These are phyloP conservation scores for Tyria jacobaeae DNA, from an alignment of 2,888 invertebrate genomes.

Conservation along the genomic window DNA sequence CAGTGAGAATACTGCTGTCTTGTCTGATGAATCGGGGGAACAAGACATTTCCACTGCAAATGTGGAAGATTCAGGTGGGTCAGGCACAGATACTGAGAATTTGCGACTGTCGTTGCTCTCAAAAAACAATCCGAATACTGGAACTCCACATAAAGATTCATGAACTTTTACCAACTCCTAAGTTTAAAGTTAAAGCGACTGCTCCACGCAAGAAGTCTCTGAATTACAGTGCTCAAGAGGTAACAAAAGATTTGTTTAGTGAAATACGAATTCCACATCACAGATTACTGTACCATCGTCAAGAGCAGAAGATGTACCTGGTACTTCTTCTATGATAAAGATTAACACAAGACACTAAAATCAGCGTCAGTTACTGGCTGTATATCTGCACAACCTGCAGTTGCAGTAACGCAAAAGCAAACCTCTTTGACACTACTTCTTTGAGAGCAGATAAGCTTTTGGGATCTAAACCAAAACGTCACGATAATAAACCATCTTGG, in stretches of 20 bases:
- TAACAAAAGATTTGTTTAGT: slow-evolving; percentile 43
- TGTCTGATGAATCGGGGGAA: slow-evolving; percentile 15
- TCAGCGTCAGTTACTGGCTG: slow-evolving; percentile 28
- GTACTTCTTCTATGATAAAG: slow-evolving; percentile 37
- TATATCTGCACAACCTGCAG: slow-evolving; percentile 26
- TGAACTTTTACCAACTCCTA: slow-evolving; percentile 43
- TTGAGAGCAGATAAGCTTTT: slow-evolving; percentile 25
- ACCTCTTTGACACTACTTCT: slow-evolving; percentile 26
- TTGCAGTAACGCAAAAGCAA: slow-evolving; percentile 24
- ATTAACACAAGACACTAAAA: slow-evolving; percentile 28
- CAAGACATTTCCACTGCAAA: slow-evolving; percentile 28
- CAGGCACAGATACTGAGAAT: slow-evolving; percentile 38
- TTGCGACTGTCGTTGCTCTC: slow-evolving; percentile 38
- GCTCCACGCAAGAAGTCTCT: slow-evolving; percentile 37
- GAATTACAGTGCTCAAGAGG: slow-evolving; percentile 42
- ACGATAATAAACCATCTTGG: slow-evolving; percentile 37
- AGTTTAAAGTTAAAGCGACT: slow-evolving; percentile 30
- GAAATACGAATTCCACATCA: slow-evolving; percentile 37
- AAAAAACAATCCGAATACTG: slow-evolving; percentile 36
- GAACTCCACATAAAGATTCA: slow-evolving; percentile 40
- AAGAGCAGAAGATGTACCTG: slow-evolving; percentile 32
- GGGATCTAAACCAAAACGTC: slow-evolving; percentile 25
- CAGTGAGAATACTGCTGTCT: slow-evolving; percentile 31
- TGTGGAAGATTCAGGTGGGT: slow-evolving; percentile 19
- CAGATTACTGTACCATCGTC: slow-evolving; percentile 34